Percentiles rank a stretch among this genome's conserved stretches.
Evolutionary conservation across 1,140 invertebrate species (phyloP).

Genomic region (Antheraea mylitta): DNA sequence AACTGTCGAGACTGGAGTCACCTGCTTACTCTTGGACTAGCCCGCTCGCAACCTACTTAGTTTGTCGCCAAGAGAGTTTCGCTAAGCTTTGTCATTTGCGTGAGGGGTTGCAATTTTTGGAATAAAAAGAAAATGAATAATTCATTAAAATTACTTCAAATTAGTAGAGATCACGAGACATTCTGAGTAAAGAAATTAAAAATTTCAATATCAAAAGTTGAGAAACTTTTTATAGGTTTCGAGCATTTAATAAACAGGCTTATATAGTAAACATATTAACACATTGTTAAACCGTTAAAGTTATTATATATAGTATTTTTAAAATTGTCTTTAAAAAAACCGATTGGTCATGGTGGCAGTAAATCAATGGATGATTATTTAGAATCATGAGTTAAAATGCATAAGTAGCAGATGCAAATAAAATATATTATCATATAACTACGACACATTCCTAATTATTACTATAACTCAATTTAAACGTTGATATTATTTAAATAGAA

Average conservation of each 20-base stretch:
- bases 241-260: background rate
- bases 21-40: background rate
- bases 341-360: too few relatives aligned
- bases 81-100: background rate
- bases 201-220: background rate
- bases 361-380: too few relatives aligned
- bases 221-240: background rate
- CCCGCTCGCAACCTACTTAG: background rate
- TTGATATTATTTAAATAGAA: too few relatives aligned
- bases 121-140: background rate
- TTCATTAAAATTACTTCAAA: background rate
- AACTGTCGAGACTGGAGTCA: background rate
- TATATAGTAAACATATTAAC: too few relatives aligned
- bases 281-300: too few relatives aligned
- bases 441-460: too few relatives aligned
- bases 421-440: too few relatives aligned
- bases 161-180: background rate
- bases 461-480: too few relatives aligned
- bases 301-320: too few relatives aligned
- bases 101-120: background rate
- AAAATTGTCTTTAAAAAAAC: too few relatives aligned
- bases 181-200: background rate
- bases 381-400: too few relatives aligned
- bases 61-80: background rate
- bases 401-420: too few relatives aligned